phyloP scores from a whole-genome alignment of 2,113 vertebrate species.

The Bubo scandiacus region DNA sequence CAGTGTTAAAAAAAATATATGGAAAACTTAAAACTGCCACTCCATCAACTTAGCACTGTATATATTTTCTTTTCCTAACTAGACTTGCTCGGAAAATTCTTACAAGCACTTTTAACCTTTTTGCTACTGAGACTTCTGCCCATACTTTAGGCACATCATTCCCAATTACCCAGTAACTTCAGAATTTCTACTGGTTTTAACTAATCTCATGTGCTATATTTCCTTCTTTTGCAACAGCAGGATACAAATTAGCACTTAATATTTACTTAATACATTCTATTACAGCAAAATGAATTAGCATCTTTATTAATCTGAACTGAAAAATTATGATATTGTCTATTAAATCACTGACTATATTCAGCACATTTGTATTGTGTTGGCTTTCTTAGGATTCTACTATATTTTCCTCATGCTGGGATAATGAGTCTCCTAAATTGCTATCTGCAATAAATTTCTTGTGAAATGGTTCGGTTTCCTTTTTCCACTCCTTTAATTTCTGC shows the following conservation, averaged over 20 bases:
- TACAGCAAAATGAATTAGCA: slow-evolving; percentile 14
- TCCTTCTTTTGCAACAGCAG: slow-evolving; percentile 15
- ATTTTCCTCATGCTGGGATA: slow-evolving; percentile 69
- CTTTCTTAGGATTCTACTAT: slow-evolving; percentile 61
- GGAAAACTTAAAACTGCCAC: background rate
- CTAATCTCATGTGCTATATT: background rate
- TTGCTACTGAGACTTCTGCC: background rate
- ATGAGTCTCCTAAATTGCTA: slow-evolving; percentile 61
- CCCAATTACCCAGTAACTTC: background rate
- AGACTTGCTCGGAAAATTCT: slow-evolving; percentile 20
- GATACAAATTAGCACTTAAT: slow-evolving; percentile 59
- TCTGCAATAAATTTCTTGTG: slow-evolving; percentile 68
- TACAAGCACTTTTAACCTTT: slow-evolving; percentile 32
- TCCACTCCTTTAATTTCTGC: slow-evolving; percentile 55
- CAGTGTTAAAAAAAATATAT: slow-evolving; percentile 14
- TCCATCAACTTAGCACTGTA: slow-evolving; percentile 2
- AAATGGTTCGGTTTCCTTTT: slow-evolving; percentile 61
- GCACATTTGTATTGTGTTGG: slow-evolving; percentile 39
- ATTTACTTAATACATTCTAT: slow-evolving; percentile 40
- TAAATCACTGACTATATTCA: slow-evolving; percentile 12
- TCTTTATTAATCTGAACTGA: slow-evolving; percentile 43
- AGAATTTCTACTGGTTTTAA: slow-evolving; percentile 16
- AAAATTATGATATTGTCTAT: slow-evolving; percentile 19
- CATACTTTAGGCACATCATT: background rate
- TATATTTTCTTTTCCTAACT: background rate